Evolutionary conservation across 2,797 vertebrate genomes (phyloP), one percentile per base, ranked within the genome.

Genomic region (Molossus molossus): DNA sequence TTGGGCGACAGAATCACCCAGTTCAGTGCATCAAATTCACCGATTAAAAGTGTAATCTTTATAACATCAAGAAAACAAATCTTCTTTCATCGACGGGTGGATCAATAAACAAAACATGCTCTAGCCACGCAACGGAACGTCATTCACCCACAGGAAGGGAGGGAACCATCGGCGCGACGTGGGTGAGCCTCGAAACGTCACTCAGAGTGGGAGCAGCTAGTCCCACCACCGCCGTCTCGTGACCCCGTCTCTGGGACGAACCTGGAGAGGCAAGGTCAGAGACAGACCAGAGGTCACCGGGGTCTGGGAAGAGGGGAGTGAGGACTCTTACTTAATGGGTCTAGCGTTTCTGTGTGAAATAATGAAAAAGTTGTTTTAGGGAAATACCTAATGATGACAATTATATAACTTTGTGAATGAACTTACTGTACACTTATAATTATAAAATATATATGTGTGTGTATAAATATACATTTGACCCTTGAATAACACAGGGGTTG

Each of bases 141-240:
- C 5, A 2, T 27, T 33, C 58, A 20, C 1, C n/a, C 45, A 10
- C 15, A 2, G 25, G 64, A 37, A 77, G 45, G 10, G 29, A 50
- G 3, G 15, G 33, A 53, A 14, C 7, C 14, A 10, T 1, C 11
- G 23, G 1, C 1, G 1, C 10, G 25, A 9, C 14, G 0, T 18
- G 29, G 58, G 33, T 53, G 45, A 37, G 60, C 45, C 45, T 9
- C 15, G 9, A 12, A 13, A 27, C 15, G 5, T 4, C 10, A 18
- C 40, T 6, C 50, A 20, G 1, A 3, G 2, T 9, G 53, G 12
- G 45, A 58, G 82, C 33, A 37, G 83, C 83, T 33, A 0, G 0
- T 55, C 23, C 12, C 40, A 45, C 5, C 3, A 45, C 3, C 40
- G 40, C 40, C 33, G 33, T 33, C 33, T 33, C 33, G 33, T 33